Conservation (phyloP, 2,797 vertebrate species). For the Anguilla megastoma region DNA sequence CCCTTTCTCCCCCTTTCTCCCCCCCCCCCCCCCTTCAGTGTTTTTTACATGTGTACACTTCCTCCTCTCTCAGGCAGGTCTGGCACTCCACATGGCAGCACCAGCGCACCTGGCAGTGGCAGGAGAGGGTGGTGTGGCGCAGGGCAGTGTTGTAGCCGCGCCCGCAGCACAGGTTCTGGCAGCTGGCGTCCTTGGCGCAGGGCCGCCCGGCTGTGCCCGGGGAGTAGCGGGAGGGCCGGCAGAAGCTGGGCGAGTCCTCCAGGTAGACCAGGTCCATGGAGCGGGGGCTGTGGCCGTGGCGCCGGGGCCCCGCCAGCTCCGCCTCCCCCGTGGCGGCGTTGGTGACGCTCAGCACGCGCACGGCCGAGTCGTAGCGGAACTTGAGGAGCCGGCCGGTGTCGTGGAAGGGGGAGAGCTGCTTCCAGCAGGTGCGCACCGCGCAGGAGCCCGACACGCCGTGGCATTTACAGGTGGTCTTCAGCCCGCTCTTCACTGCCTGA, state of each 20-base stretch:
- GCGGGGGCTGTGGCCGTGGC: conserved; percentile 66
- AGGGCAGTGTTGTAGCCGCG: conserved; percentile 95
- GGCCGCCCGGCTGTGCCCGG: conserved; percentile 84
- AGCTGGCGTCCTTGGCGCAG: conserved; percentile 90
- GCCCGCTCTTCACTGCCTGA: conserved; percentile 92
- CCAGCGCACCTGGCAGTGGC: conserved; percentile 98
- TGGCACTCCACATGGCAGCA: conserved; percentile 98
- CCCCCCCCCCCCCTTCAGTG: conserved; percentile 40
- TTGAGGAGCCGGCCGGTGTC: conserved; percentile 90
- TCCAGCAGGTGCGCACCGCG: conserved; percentile 95
- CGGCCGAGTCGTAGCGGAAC: conserved; percentile 83
- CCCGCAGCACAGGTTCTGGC: conserved; percentile 93
- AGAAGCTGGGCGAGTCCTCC: conserved; percentile 97
- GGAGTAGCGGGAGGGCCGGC: conserved; percentile 88
- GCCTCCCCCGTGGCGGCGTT: conserved; percentile 89
- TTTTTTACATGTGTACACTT: conserved; percentile 93
- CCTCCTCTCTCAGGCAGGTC: conserved; percentile 90
- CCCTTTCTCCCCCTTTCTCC: background rate
- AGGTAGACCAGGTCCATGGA: conserved; percentile 87
- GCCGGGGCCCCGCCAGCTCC: conserved; percentile 76
- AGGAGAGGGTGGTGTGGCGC: conserved; percentile 87
- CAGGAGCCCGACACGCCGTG: conserved; percentile 96
- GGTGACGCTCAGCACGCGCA: conserved; percentile 87
- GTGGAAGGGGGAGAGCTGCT: conserved; percentile 93
- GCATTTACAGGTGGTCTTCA: conserved; percentile 97